Conservation (phyloP, 2,113 vertebrate genomes). For the Rhodinocichla rosea region DNA sequence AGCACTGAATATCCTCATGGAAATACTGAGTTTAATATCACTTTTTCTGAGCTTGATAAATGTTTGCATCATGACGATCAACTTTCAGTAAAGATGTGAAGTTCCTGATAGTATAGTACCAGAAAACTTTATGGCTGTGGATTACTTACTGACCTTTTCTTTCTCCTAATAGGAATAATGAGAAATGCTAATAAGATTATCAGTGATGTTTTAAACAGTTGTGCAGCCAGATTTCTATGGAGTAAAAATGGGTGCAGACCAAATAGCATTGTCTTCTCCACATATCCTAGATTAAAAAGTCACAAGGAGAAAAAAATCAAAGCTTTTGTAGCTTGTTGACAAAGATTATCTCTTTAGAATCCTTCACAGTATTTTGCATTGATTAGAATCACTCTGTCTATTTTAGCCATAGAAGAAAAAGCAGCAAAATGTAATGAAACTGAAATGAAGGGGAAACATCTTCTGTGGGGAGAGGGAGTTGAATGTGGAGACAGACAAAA, state of each 20-base stretch:
- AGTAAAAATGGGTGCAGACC: slow-evolving; percentile 18
- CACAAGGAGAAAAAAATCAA: not conserved
- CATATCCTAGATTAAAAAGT: slow-evolving; percentile 8
- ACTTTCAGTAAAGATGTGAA: not conserved
- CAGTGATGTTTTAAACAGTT: slow-evolving; percentile 9
- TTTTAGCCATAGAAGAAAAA: not conserved
- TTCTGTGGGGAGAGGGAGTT: not conserved
- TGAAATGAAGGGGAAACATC: not conserved
- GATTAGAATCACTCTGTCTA: not conserved
- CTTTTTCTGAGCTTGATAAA: not conserved
- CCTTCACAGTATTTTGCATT: slow-evolving; percentile 4
- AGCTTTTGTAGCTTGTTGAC: not conserved
- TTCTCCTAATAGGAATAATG: not conserved
- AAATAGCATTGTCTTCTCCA: not conserved
- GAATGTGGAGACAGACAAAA: not conserved
- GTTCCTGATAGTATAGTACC: not conserved
- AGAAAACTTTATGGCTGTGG: slow-evolving; percentile 48
- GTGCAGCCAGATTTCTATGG: not conserved
- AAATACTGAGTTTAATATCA: not conserved
- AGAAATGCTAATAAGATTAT: not conserved
- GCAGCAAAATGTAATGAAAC: not conserved
- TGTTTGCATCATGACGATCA: not conserved
- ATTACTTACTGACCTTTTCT: slow-evolving; percentile 33
- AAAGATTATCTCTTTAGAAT: not conserved
- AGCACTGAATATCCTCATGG: not conserved